A percentile compares a stretch with the other conserved stretches of the same genome.
phyloP scores from a whole-genome alignment of 2,888 invertebrate genomes.

The Sinopyrophorus schimmeli region DNA sequence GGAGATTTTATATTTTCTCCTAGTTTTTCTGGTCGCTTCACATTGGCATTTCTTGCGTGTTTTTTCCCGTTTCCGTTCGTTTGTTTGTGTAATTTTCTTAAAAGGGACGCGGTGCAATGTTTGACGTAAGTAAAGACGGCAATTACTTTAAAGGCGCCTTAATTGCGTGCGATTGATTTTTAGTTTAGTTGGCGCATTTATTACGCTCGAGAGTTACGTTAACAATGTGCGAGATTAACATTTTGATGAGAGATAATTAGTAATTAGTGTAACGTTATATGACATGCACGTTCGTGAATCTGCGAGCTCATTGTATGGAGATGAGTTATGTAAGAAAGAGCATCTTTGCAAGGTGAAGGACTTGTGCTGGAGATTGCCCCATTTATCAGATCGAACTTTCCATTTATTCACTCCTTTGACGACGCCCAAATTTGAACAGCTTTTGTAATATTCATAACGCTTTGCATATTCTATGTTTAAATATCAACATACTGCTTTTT shows the following conservation, averaged over 20 bases:
- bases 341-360: conserved; percentile 25
- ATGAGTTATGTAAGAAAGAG: conserved; percentile 30
- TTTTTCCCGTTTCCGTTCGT: neutral
- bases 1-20: neutral
- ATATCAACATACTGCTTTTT: no score
- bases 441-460: conserved; percentile 19
- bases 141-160: conserved; percentile 32
- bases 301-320: conserved; percentile 38
- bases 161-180: conserved; percentile 32
- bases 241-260: conserved; percentile 41
- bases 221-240: conserved; percentile 40
- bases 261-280: conserved; percentile 41
- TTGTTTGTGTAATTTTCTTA: no score
- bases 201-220: conserved; percentile 25
- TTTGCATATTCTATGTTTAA: conserved; percentile 10
- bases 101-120: neutral
- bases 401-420: conserved; percentile 32
- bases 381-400: conserved; percentile 32
- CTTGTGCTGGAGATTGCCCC: conserved; percentile 29
- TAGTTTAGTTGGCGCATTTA: conserved; percentile 17
- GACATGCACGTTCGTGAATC: conserved; percentile 35
- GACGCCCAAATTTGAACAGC: conserved; percentile 21
- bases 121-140: conserved; percentile 15
- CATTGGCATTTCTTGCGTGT: neutral
- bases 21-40: no score